phyloP scores from a whole-genome alignment of 2,888 invertebrate species.

The Eulithis testata region DNA sequence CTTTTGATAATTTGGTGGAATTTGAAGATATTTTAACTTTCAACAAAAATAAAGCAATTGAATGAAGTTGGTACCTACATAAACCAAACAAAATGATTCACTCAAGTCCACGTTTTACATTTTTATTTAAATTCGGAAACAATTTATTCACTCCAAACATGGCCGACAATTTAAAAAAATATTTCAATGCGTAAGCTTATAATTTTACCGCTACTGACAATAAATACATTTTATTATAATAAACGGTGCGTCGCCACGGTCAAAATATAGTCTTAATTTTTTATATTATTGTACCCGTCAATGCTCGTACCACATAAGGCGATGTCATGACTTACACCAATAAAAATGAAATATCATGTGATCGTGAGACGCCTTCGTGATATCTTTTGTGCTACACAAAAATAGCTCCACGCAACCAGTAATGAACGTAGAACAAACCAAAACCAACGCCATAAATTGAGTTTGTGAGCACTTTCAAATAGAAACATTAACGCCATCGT shows the following conservation, averaged over 20 bases:
- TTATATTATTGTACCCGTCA: constrained; percentile 71
- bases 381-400: constrained; percentile 64
- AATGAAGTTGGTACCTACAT: not conserved
- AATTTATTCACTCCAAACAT: constrained; percentile 39
- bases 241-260: constrained; percentile 56
- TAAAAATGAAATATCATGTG: constrained; percentile 79
- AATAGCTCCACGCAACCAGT: constrained; percentile 68
- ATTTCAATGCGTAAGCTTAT: constrained; percentile 50
- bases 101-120: not conserved
- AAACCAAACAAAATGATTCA: not conserved
- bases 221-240: constrained; percentile 56
- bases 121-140: constrained; percentile 9
- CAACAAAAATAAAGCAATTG: not conserved
- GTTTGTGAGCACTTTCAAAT: not conserved
- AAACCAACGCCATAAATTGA: constrained; percentile 46
- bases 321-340: constrained; percentile 80
- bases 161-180: constrained; percentile 47
- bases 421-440: constrained; percentile 55
- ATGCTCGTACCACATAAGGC: constrained; percentile 74
- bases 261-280: constrained; percentile 74
- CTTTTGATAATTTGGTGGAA: too few relatives aligned
- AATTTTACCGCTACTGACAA: constrained; percentile 59
- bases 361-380: constrained; percentile 71
- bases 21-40: too few relatives aligned
- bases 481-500: not conserved